These are phyloP conservation scores for Ceyx cyanopectus DNA, from an alignment of 2,113 vertebrate species.

Conservation along the genomic window DNA sequence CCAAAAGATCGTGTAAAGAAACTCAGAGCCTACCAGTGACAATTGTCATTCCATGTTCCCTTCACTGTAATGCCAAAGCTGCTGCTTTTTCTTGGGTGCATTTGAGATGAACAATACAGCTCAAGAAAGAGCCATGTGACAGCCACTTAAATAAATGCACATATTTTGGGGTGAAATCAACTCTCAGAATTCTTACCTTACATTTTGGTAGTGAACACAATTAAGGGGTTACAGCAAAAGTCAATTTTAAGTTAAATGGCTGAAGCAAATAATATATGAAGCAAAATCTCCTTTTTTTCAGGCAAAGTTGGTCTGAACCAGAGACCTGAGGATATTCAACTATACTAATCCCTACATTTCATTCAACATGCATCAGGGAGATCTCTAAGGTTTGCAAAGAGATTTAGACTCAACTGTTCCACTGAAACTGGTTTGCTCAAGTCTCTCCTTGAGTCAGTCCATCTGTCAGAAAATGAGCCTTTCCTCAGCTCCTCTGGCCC, in stretches of 20 bases:
- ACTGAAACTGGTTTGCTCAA: neutral
- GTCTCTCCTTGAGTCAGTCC: neutral
- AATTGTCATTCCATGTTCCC: neutral
- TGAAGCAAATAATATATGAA: conserved; percentile 43
- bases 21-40: neutral
- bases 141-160: neutral
- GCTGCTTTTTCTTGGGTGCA: neutral
- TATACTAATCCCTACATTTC: neutral
- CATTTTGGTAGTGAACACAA: neutral
- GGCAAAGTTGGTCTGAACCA: conserved; percentile 6
- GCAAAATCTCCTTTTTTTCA: conserved; percentile 28
- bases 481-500: neutral
- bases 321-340: neutral
- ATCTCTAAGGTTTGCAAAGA: neutral
- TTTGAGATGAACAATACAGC: neutral
- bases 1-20: neutral
- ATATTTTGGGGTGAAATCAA: neutral
- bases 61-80: neutral
- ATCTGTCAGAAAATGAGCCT: neutral
- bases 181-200: neutral
- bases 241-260: conserved; percentile 46
- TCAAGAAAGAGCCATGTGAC: rapidly evolving
- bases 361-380: neutral
- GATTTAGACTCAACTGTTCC: neutral
- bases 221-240: conserved; percentile 19